Evolutionary conservation across 2,113 vertebrate species (phyloP).

Genomic region (Alexandromys fortis): DNA sequence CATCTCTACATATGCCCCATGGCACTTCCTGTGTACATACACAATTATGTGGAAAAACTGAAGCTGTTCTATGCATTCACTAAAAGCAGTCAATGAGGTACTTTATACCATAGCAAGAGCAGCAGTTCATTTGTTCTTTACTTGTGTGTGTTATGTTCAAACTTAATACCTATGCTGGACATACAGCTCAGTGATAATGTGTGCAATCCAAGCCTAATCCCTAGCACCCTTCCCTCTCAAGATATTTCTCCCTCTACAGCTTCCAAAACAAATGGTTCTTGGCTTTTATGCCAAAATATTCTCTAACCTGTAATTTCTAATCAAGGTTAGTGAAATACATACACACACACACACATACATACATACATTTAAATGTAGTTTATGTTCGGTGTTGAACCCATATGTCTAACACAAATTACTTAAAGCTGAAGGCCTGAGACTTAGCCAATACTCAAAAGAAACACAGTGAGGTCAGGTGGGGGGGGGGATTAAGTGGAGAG

Average conservation of each 20-base stretch:
- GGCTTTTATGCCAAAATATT: neutral
- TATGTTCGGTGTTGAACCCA: neutral
- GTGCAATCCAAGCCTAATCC: neutral
- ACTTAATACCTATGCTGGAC: neutral
- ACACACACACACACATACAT: no score
- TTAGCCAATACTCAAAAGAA: neutral
- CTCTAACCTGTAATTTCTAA: neutral
- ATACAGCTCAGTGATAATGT: neutral
- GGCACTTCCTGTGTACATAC: neutral
- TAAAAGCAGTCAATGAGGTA: neutral
- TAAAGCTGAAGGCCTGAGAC: neutral
- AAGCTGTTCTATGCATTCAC: neutral
- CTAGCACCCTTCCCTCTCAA: neutral
- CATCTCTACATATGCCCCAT: no score
- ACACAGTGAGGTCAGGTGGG: neutral
- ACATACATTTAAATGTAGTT: neutral
- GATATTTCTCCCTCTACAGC: neutral
- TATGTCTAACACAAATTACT: neutral
- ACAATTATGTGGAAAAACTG: neutral
- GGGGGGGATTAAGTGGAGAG: no score
- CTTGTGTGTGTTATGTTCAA: neutral
- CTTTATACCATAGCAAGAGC: neutral
- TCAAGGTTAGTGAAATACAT: neutral
- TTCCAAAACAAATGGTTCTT: neutral
- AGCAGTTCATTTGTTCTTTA: slow-evolving; percentile 15